Conservation (phyloP, 2,797 vertebrate genomes). For the Fundulus diaphanus region DNA sequence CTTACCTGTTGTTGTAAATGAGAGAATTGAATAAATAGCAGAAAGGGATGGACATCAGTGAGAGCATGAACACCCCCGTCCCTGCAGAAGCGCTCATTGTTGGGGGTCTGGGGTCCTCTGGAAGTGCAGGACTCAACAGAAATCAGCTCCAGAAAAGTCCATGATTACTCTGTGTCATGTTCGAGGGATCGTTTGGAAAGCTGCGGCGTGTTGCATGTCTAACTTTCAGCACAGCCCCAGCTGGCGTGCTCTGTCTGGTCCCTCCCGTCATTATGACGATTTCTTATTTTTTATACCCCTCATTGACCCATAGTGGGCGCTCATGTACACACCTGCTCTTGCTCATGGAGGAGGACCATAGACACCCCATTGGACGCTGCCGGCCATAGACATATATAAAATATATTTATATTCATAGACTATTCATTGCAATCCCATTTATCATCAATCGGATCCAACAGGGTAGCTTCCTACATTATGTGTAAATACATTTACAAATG, state of each 20-base stretch:
- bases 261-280: conserved; percentile 4
- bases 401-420: no score
- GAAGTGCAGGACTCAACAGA: background rate
- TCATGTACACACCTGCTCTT: background rate
- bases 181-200: background rate
- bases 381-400: no score
- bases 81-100: conserved; percentile 89
- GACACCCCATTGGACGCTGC: no score
- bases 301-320: background rate
- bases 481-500: no score
- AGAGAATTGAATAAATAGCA: conserved; percentile 88
- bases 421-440: no score
- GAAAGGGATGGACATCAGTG: conserved; percentile 89
- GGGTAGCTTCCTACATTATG: no score
- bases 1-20: conserved; percentile 85
- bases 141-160: background rate
- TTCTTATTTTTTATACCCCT: background rate
- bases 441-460: no score
- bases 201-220: background rate
- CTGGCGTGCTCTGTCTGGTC: conserved; percentile 20
- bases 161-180: conserved; percentile 14
- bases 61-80: conserved; percentile 90
- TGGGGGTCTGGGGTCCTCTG: conserved; percentile 14
- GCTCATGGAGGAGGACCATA: background rate
- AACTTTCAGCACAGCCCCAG: background rate